Evolutionary conservation across 2,888 invertebrate genomes (phyloP).

Genomic region (Rutpela maculata): DNA sequence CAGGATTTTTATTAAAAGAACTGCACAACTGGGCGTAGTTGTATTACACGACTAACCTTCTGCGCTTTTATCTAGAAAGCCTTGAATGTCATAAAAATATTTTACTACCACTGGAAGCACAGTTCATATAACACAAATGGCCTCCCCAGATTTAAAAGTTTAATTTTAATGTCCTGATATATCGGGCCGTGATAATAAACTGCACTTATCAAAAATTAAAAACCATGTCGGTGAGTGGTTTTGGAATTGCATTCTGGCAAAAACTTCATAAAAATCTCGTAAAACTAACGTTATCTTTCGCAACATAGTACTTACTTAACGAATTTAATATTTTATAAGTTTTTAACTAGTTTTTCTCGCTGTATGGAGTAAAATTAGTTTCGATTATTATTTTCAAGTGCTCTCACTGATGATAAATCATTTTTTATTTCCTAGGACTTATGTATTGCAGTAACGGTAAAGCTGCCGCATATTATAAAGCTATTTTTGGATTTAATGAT

Average conservation of each 20-base stretch:
- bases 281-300: conserved; percentile 61
- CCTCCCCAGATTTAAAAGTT: conserved; percentile 62
- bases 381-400: not conserved
- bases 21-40: conserved; percentile 23
- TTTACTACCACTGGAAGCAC: conserved; percentile 57
- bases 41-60: conserved; percentile 21
- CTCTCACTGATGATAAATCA: not conserved
- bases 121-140: conserved; percentile 56
- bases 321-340: conserved; percentile 57
- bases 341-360: conserved; percentile 55
- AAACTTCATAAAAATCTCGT: conserved; percentile 65
- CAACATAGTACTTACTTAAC: conserved; percentile 58
- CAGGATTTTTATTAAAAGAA: conserved; percentile 20
- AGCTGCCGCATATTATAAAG: not conserved
- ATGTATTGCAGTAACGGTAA: not conserved
- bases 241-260: conserved; percentile 55
- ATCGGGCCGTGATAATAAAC: conserved; percentile 59
- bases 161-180: conserved; percentile 63
- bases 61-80: conserved; percentile 38
- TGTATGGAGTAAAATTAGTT: conserved; percentile 19
- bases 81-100: conserved; percentile 60
- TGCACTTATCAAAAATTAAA: conserved; percentile 64
- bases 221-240: conserved; percentile 52
- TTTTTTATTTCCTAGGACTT: not conserved
- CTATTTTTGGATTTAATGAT: not conserved